A percentile compares a stretch with the other conserved stretches of the same genome.
Conservation (phyloP, 1,140 invertebrate genomes). For the Drosophila albomicans region DNA sequence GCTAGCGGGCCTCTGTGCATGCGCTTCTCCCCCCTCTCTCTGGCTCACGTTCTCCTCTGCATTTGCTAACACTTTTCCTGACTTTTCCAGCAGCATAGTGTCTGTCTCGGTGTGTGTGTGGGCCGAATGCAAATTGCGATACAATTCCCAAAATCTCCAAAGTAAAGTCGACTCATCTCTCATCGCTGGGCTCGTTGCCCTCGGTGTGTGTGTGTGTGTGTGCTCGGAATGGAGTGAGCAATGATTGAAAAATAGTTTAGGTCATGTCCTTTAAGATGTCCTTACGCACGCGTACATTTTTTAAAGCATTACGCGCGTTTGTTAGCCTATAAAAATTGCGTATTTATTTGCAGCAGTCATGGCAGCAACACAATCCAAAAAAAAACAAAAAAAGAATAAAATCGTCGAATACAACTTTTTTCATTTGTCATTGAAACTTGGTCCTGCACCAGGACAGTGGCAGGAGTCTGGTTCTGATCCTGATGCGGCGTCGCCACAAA, state of each 20-base stretch:
- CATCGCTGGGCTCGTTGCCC: constrained; percentile 8
- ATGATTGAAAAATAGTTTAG: constrained; percentile 70
- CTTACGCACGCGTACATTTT: constrained; percentile 27
- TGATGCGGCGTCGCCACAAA: constrained; percentile 56
- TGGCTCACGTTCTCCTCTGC: neutral
- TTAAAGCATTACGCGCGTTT: constrained; percentile 34
- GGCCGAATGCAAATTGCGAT: constrained; percentile 77
- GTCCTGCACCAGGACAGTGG: constrained; percentile 50
- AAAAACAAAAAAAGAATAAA: constrained; percentile 8
- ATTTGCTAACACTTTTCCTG: constrained; percentile 32
- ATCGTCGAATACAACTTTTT: constrained; percentile 65
- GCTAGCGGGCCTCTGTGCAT: constrained; percentile 15
- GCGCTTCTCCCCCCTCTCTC: neutral
- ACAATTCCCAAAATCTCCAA: constrained; percentile 80
- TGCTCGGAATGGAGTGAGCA: constrained; percentile 17
- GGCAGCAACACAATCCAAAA: neutral
- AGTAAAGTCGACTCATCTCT: constrained; percentile 46
- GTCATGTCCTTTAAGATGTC: constrained; percentile 51
- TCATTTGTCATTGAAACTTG: constrained; percentile 83
- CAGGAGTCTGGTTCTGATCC: constrained; percentile 21
- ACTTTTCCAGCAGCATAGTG: neutral
- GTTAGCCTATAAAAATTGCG: constrained; percentile 72
- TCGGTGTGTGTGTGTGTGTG: neutral
- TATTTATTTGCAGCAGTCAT: constrained; percentile 70
- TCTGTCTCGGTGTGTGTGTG: constrained; percentile 37